Base-by-base conservation (phyloP, 2,113 vertebrate species). In the Gadus macrocephalus region DNA sequence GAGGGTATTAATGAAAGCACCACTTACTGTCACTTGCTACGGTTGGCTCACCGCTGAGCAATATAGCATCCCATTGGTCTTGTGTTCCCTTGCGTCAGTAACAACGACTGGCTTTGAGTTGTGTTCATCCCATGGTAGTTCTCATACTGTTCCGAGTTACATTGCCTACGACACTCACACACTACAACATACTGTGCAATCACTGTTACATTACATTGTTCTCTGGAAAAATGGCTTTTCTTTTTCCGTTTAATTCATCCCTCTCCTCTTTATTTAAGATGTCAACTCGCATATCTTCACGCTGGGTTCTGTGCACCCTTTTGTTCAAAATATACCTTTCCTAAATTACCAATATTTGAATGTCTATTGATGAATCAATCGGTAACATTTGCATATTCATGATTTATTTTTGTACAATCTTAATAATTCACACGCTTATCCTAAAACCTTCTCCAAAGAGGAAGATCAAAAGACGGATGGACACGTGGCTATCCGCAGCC, bases 1-100 rank as follows among this genome's bases (percentile, higher is more conserved):
- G 22, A 49, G 64, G 78, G 64, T 81, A 85, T 85, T 66, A 56
- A 80, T 87, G 76, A 88, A 84, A 74, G 78, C 89, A 81, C 84
- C 82, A 49, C 79, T 70, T 72, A 80, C 78, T 87, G 85, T 84
- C 78, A 31, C 69, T 66, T 62, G 73, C 77, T 85, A 76, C 81
- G 71, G 64, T 76, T 67, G 67, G 76, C 72, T 82, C 73, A 17
- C n/a, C 62, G 71, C 53, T 70, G 62, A 62, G 76, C 74, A 74
- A 17, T 71, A 81, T 86, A 87, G 83, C 86, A 71, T 88, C 81
- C 81, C 68, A 66, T 70, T 74, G 79, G 76, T 73, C 67, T 60
- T 79, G 20, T 78, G 42, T 49, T 49, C 42, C 42, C 42, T 77
- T 75, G 58, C 78, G 58, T 72, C 20, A 64, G 65, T 76, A 79